A percentile compares a stretch with the other conserved stretches of the same genome.
Evolutionary conservation across 1,140 invertebrate genomes (phyloP).

Genomic region (Pinna nobilis): DNA sequence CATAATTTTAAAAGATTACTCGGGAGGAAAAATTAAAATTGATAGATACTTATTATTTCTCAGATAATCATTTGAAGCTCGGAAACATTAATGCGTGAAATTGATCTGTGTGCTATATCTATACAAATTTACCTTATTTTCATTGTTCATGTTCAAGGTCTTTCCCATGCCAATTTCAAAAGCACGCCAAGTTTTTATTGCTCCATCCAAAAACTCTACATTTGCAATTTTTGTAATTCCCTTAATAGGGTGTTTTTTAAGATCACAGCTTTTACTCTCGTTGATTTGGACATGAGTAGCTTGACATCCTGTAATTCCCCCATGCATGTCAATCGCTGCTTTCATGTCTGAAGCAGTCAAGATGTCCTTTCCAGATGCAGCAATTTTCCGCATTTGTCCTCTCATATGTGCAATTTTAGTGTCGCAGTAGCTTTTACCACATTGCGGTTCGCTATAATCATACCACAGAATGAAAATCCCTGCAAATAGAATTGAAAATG

Average conservation of each 20-base stretch:
- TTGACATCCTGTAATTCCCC: constrained; percentile 2
- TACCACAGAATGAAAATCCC: constrained; percentile 4
- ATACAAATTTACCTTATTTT: background rate
- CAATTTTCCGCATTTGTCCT: constrained; percentile 5
- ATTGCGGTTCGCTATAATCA: constrained; percentile 24
- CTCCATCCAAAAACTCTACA: background rate
- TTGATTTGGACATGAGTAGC: background rate
- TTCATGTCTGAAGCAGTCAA: constrained; percentile 17
- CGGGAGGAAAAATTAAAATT: background rate
- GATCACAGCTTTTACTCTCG: background rate
- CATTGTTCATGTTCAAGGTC: background rate
- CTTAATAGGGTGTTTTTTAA: too few species aligned
- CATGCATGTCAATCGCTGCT: constrained; percentile 9
- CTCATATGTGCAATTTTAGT: constrained; percentile 23
- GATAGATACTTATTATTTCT: background rate
- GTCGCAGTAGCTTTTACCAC: constrained; percentile 21
- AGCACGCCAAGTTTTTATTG: background rate
- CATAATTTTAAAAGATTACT: background rate
- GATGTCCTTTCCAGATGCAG: constrained; percentile 2
- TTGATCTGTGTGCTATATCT: too few species aligned
- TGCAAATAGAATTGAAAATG: too few species aligned
- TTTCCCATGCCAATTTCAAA: constrained; percentile 11
- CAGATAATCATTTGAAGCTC: background rate
- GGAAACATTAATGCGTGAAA: too few species aligned
- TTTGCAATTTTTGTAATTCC: too few species aligned